phyloP scores from a whole-genome alignment of 1,140 invertebrate genomes.

The Cryptotermes secundus region DNA sequence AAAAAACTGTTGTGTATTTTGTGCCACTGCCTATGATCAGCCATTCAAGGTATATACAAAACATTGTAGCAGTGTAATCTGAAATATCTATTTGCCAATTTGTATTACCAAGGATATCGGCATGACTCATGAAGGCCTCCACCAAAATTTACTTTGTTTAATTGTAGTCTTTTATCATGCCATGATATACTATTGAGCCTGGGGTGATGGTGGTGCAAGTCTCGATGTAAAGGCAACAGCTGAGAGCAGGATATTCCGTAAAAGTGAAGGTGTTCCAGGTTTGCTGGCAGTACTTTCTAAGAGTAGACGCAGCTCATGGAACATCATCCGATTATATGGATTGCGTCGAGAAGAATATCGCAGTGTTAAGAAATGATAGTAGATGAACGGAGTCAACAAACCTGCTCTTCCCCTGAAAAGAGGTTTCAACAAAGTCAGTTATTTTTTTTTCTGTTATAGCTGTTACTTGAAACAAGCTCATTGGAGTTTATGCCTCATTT shows the following conservation, averaged over 20 bases:
- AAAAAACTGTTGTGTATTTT: too few species aligned
- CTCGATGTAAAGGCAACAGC: slow-evolving; percentile 60
- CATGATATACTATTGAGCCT: not conserved
- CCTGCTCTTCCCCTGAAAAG: slow-evolving; percentile 77
- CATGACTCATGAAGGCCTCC: not conserved
- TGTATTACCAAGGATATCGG: not conserved
- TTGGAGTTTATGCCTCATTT: too few species aligned
- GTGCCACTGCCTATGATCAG: not conserved
- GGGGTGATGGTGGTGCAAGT: slow-evolving; percentile 62
- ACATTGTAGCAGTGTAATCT: not conserved
- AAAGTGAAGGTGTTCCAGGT: slow-evolving; percentile 59
- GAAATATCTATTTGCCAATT: not conserved
- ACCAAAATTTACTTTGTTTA: not conserved
- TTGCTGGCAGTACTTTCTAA: slow-evolving; percentile 61
- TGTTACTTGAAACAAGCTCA: too few species aligned
- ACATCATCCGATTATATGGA: slow-evolving; percentile 89
- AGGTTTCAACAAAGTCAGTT: not conserved
- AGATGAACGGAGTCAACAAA: slow-evolving; percentile 86
- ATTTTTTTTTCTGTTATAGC: not conserved
- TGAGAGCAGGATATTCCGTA: slow-evolving; percentile 54
- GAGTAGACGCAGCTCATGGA: slow-evolving; percentile 70
- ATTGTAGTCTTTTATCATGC: not conserved
- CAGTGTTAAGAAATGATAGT: slow-evolving; percentile 90
- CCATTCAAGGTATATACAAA: not conserved
- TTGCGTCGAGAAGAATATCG: slow-evolving; percentile 91